Evolutionary conservation across 2,797 vertebrate species (phyloP), one percentile per base, ranked within the genome.

Genomic region (Fistularia commersonii): DNA sequence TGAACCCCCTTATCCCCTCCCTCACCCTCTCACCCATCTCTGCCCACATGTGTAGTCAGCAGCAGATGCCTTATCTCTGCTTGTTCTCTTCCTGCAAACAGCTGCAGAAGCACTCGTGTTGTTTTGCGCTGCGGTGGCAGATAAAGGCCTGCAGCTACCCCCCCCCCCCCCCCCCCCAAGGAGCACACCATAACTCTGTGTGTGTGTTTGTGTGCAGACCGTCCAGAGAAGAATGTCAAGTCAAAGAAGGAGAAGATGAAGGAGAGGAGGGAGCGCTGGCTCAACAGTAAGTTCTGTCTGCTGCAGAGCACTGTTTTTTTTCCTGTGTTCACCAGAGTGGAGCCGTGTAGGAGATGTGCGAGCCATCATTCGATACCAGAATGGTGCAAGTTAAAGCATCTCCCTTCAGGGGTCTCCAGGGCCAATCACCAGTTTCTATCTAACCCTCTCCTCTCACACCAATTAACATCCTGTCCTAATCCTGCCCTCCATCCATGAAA

Each of bases 221-320:
- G 23, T 2, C 23, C 74, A 8, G 75, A 66, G 41, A 89, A 73
- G 71, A 88, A 79, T 41, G 37, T 78, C 7, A 80, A 85, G 66
- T 54, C 88, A 3, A 91, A 91, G 82, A 91, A 88, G 41, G 88
- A 89, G 61, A 90, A 90, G 79, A 86, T 88, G 71, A 90, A 89
- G 72, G 86, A 90, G 66, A 74, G 88, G 45, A 77, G 86, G 51
- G 85, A 91, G 6, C 32, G 73, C 0, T 91, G 90, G 89, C 79
- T 91, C 1, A 86, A 78, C 76, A 91, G 90, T 91, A 57, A 89
- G 90, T 89, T 56, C 23, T 23, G 23, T 23, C 23, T 23, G 23
- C 23, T 23, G 23, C 2, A 23, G 23, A 23, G 4, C 23, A 23
- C 2, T 23, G 23, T 23, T 23, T 23, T 23, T 23, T 23, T 23